These are phyloP conservation scores for Chloroceryle inda DNA, from an alignment of 2,797 vertebrate species.

Conservation along the genomic window DNA sequence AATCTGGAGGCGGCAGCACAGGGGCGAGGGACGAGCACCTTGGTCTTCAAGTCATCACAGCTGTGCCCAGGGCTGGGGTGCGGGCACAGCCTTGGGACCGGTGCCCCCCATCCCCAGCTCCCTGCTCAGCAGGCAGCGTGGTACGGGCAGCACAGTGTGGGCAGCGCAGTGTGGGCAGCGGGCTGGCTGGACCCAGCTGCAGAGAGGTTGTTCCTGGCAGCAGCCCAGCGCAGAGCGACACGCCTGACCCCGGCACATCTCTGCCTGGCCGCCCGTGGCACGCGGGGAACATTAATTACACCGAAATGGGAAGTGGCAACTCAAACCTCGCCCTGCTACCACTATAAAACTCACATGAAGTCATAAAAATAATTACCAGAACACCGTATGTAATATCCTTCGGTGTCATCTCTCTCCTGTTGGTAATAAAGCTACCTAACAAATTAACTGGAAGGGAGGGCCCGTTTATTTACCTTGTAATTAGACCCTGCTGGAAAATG, in stretches of 20 bases:
- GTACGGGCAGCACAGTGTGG: neutral
- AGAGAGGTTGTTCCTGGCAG: neutral
- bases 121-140: neutral
- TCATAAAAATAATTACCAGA: slow-evolving; percentile 71
- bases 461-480: slow-evolving; percentile 56
- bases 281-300: neutral
- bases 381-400: slow-evolving; percentile 25
- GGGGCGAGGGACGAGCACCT: neutral
- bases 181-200: neutral
- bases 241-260: rapidly evolving
- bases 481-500: slow-evolving; percentile 24
- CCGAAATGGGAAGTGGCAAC: neutral
- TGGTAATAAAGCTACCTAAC: slow-evolving; percentile 64
- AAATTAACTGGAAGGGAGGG: slow-evolving; percentile 67
- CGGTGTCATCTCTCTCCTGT: slow-evolving; percentile 68
- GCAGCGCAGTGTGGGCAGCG: neutral
- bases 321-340: neutral
- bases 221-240: neutral
- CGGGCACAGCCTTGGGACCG: neutral
- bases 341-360: slow-evolving; percentile 50
- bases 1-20: rapidly evolving
- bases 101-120: neutral
- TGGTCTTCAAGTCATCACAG: rapidly evolving
- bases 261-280: rapidly evolving
- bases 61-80: neutral